These are phyloP conservation scores for Zaprionus davidi DNA, from an alignment of 1,140 invertebrate genomes.

Conservation along the genomic window DNA sequence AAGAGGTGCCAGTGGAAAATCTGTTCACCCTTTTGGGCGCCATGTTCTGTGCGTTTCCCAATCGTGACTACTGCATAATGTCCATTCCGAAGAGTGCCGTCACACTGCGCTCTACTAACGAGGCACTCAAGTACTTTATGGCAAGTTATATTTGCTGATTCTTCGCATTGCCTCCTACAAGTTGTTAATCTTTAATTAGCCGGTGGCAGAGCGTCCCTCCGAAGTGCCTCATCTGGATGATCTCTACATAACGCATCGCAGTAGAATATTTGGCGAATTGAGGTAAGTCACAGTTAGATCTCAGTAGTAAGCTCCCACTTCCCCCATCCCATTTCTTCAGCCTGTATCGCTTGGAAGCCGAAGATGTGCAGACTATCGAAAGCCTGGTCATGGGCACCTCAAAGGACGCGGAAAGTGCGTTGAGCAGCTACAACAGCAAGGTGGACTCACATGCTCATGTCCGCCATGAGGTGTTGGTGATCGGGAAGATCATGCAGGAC, in stretches of 20 bases:
- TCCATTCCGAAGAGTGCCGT: constrained; percentile 8
- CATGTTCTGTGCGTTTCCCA: constrained; percentile 67
- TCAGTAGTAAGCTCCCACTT: background rate
- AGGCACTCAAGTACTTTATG: constrained; percentile 67
- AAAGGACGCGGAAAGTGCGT: accelerated
- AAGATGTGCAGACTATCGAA: constrained; percentile 26
- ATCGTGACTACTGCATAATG: constrained; percentile 74
- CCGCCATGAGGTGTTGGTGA: constrained; percentile 34
- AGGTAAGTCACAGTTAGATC: constrained; percentile 15
- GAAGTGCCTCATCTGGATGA: constrained; percentile 22
- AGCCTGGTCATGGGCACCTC: background rate
- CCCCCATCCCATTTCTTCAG: constrained; percentile 2
- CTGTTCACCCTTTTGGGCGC: constrained; percentile 45
- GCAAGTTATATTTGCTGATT: constrained; percentile 23
- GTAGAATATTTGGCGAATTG: constrained; percentile 63
- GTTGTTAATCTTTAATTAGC: constrained; percentile 11
- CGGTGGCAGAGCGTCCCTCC: constrained; percentile 49
- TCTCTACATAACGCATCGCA: constrained; percentile 65
- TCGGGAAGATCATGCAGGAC: constrained; percentile 55
- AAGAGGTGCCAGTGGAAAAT: constrained; percentile 46
- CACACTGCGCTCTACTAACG: constrained; percentile 15
- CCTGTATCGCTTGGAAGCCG: constrained; percentile 42
- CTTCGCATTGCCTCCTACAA: background rate
- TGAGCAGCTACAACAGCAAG: constrained; percentile 28
- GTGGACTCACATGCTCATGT: constrained; percentile 23